Percentiles rank a stretch among this genome's conserved stretches.
Evolutionary conservation across 2,113 vertebrate genomes (phyloP).

Genomic region (Ivindomyrus marchei): DNA sequence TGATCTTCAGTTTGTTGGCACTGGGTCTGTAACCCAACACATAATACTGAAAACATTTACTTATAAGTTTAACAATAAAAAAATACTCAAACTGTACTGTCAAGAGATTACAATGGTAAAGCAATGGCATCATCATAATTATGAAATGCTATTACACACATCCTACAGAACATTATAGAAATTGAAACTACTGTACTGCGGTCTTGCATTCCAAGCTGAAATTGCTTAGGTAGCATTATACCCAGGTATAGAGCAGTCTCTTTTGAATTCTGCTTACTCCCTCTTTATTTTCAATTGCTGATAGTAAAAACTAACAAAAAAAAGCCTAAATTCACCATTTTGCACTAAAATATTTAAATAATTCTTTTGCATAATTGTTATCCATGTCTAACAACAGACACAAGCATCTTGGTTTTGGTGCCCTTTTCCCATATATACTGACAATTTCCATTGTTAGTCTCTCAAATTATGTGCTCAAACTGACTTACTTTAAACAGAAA

Average conservation of each 20-base stretch:
- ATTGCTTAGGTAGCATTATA: not conserved
- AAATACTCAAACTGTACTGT: not conserved
- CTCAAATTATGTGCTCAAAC: not conserved
- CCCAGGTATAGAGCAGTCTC: not conserved
- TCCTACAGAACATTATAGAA: not conserved
- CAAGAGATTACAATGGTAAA: not conserved
- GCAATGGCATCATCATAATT: not conserved
- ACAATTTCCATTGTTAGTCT: not conserved
- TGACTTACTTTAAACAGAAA: not conserved
- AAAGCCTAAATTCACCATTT: not conserved
- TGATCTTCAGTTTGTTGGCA: not conserved
- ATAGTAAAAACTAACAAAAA: not conserved
- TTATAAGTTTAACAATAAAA: not conserved
- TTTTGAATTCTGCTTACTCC: not conserved
- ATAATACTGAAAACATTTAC: not conserved
- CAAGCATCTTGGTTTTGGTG: not conserved
- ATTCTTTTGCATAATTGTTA: not conserved
- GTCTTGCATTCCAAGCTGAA: not conserved
- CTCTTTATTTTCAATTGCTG: not conserved
- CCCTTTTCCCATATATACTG: not conserved
- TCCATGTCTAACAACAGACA: not conserved
- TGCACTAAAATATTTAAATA: not conserved
- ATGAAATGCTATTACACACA: not conserved
- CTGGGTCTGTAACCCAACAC: not conserved
- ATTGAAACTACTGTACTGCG: not conserved